Conservation (phyloP, 1,140 invertebrate genomes). For the Ptiloglossa arizonensis region DNA sequence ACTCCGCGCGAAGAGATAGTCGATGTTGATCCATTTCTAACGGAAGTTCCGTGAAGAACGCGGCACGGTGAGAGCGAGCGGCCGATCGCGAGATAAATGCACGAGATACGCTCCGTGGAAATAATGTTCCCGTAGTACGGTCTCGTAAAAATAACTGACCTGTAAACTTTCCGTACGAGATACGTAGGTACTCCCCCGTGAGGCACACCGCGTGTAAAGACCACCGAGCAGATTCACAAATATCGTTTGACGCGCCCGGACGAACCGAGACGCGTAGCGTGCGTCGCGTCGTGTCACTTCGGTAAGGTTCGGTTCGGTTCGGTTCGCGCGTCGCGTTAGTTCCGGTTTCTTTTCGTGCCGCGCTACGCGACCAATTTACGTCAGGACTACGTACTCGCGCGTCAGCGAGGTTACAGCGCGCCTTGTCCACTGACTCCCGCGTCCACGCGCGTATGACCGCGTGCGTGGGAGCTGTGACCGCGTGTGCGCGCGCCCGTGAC, state of each 20-base stretch:
- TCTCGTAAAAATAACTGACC: conserved; percentile 15
- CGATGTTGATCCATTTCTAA: not conserved
- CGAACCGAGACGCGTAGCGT: no score
- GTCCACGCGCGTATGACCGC: no score
- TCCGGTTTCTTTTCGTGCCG: conserved; percentile 37
- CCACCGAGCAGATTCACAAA: no score
- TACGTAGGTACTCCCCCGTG: no score
- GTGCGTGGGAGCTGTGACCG: no score
- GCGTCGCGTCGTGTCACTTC: no score
- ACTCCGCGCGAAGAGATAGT: not conserved
- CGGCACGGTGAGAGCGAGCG: not conserved
- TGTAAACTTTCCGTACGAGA: not conserved
- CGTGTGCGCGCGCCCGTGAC: no score
- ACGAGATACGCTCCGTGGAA: not conserved
- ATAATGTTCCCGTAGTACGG: not conserved
- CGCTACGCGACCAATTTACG: conserved; percentile 10
- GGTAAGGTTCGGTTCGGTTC: no score
- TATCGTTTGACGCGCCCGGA: not conserved
- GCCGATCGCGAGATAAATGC: not conserved
- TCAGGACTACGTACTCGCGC: conserved; percentile 11
- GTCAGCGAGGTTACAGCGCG: not conserved
- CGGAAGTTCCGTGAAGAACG: not conserved
- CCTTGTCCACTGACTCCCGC: not conserved
- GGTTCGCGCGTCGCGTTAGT: conserved; percentile 16
- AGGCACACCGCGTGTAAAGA: not conserved